phyloP scores from a whole-genome alignment of 2,113 vertebrate species.

The Ctenomys sociabilis region DNA sequence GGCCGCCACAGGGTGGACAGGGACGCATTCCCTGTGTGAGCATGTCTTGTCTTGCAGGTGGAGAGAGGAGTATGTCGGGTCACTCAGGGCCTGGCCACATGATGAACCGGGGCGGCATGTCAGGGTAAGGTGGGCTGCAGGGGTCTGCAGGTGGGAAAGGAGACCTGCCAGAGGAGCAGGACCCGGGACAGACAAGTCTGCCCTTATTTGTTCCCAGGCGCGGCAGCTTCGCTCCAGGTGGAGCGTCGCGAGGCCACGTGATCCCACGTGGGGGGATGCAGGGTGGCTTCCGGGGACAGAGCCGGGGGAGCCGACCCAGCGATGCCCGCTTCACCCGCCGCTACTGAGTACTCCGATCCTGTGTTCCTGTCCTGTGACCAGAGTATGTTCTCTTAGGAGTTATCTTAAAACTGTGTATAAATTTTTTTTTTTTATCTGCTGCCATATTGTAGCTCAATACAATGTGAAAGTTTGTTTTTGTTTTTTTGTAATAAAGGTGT shows the following conservation, averaged over 20 bases:
- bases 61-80: constrained; percentile 89
- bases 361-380: constrained; percentile 76
- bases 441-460: constrained; percentile 86
- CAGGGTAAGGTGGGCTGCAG: constrained; percentile 80
- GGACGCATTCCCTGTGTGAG: neutral
- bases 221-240: constrained; percentile 92
- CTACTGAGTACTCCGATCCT: constrained; percentile 84
- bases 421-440: constrained; percentile 86
- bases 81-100: constrained; percentile 90
- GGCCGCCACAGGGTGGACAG: too few species aligned
- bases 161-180: neutral
- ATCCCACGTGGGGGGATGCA: constrained; percentile 91
- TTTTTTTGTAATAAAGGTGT: constrained; percentile 86
- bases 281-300: constrained; percentile 92
- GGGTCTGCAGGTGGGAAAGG: neutral
- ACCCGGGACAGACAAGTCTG: neutral
- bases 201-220: constrained; percentile 82
- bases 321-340: constrained; percentile 88
- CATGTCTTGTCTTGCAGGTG: constrained; percentile 78
- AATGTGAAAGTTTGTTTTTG: constrained; percentile 84
- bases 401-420: constrained; percentile 81
- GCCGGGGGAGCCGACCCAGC: constrained; percentile 83
- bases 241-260: constrained; percentile 92
- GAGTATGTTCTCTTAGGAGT: constrained; percentile 77
- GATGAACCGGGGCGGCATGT: constrained; percentile 92